Evolutionary conservation across 1,140 invertebrate genomes (phyloP).

Genomic region (Centruroides sculpturatus): DNA sequence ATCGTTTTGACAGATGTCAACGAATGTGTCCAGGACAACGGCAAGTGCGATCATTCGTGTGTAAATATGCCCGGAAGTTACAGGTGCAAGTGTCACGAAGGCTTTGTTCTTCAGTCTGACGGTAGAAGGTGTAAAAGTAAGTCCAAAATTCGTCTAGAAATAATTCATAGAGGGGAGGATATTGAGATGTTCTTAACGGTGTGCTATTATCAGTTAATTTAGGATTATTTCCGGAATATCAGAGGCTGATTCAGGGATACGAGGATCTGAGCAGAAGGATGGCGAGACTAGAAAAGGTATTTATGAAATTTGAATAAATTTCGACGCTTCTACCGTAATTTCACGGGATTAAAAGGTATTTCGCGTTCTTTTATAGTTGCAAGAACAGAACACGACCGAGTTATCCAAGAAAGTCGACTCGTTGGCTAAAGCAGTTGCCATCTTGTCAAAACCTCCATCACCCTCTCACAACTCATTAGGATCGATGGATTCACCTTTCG

Average conservation of each 20-base stretch:
- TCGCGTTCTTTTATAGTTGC: no score
- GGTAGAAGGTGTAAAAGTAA: constrained; percentile 12
- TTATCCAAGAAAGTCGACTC: no score
- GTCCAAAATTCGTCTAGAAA: background rate
- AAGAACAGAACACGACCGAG: no score
- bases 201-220: background rate
- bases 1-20: constrained; percentile 20
- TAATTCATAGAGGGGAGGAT: no score
- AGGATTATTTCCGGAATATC: background rate
- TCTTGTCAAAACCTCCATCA: no score
- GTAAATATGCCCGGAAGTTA: constrained; percentile 58
- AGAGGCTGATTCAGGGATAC: background rate
- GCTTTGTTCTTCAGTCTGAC: constrained; percentile 2
- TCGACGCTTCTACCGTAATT: no score
- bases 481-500: background rate
- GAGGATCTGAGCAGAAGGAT: background rate
- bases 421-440: no score
- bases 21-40: constrained; percentile 27
- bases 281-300: background rate
- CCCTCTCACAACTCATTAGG: background rate
- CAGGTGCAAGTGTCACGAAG: constrained; percentile 45
- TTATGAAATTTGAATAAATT: no score
- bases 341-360: no score
- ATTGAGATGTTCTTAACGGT: no score
- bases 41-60: constrained; percentile 54